Conservation (phyloP, 2,113 vertebrate species). For the Oplegnathus fasciatus region DNA sequence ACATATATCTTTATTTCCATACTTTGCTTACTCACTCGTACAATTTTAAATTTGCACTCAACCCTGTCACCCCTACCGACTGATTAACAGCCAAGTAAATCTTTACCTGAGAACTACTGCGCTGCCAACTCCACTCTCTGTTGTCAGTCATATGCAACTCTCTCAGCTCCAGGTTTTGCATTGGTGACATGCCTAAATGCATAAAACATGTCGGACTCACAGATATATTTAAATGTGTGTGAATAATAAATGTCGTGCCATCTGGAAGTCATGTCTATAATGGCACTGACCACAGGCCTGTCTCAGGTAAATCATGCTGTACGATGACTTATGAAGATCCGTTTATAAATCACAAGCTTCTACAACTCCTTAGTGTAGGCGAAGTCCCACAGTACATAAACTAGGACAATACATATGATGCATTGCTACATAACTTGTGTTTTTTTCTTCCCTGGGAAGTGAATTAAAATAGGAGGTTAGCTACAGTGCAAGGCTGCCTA, state of each 20-base stretch:
- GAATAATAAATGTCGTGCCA: constrained; percentile 63
- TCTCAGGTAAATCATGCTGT: constrained; percentile 46
- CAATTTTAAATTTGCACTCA: background rate
- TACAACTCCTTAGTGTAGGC: constrained; percentile 12
- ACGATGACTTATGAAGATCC: constrained; percentile 38
- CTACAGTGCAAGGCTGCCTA: constrained; percentile 39
- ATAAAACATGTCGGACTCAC: constrained; percentile 68
- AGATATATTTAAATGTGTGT: constrained; percentile 72
- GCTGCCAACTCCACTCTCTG: constrained; percentile 15
- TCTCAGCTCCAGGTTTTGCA: constrained; percentile 18
- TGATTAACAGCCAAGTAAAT: constrained; percentile 38
- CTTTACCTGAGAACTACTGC: constrained; percentile 19
- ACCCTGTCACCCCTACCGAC: background rate
- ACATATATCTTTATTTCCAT: constrained; percentile 4
- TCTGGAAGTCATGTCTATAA: constrained; percentile 61
- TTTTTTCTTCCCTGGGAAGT: constrained; percentile 21
- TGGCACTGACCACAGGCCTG: constrained; percentile 42
- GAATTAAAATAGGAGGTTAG: constrained; percentile 56
- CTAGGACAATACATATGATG: constrained; percentile 32
- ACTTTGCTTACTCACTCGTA: background rate
- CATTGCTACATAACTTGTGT: constrained; percentile 1
- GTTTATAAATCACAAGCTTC: constrained; percentile 46
- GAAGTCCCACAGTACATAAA: constrained; percentile 37
- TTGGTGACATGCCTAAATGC: constrained; percentile 42
- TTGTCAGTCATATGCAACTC: constrained; percentile 47